A percentile compares a stretch with the other conserved stretches of the same genome.
Conservation (phyloP, 1,140 invertebrate species). For the Amphibalanus amphitrite region DNA sequence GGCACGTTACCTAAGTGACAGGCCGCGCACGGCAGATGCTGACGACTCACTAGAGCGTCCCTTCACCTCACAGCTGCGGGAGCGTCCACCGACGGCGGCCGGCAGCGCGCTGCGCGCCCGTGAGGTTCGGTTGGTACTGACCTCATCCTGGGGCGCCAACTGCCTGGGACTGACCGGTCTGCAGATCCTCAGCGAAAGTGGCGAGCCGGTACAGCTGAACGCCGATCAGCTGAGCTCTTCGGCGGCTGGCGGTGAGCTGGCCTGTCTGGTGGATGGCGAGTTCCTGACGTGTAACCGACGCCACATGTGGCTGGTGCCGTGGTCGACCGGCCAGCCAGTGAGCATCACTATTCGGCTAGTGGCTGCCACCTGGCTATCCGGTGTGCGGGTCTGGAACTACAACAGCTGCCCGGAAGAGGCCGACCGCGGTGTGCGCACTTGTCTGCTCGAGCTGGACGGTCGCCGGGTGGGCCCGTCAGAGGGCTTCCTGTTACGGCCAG, state of each 20-base stretch:
- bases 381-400: conserved; percentile 61
- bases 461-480: neutral
- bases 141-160: neutral
- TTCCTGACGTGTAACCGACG: neutral
- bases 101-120: neutral
- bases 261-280: neutral
- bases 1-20: neutral
- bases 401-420: conserved; percentile 51
- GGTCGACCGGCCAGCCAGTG: neutral
- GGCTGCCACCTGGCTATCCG: conserved; percentile 22
- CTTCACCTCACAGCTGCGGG: neutral
- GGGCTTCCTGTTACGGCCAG: neutral
- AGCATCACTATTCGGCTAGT: neutral
- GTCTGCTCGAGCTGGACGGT: conserved; percentile 20
- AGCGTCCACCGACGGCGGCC: neutral
- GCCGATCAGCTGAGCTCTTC: neutral
- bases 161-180: neutral
- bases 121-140: neutral
- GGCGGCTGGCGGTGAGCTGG: neutral
- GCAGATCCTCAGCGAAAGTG: neutral
- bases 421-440: conserved; percentile 45
- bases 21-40: neutral
- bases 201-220: neutral
- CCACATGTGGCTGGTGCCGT: neutral
- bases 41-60: neutral